A percentile compares a stretch with the other conserved stretches of the same genome.
Conservation (phyloP, 2,888 invertebrate genomes). For the Embidobia sp. region DNA sequence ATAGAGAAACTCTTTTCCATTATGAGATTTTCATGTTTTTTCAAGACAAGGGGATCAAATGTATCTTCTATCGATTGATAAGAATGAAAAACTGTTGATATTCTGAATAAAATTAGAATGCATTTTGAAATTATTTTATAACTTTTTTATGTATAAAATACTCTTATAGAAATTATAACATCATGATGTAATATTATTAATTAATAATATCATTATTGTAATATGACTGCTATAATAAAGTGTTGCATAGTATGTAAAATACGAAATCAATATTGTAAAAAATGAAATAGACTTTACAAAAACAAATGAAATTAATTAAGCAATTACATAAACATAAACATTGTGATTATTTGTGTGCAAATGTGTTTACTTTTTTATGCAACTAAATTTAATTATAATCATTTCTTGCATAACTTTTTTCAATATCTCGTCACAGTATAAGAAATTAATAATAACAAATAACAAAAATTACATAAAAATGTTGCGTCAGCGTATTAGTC, state of each 20-base stretch:
- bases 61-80: constrained; percentile 22
- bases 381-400: constrained; percentile 30
- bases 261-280: no score
- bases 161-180: no score
- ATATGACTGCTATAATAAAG: no score
- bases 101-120: neutral
- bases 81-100: neutral
- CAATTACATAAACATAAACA: constrained; percentile 24
- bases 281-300: neutral
- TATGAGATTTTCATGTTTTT: constrained; percentile 46
- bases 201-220: no score
- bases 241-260: no score
- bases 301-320: neutral
- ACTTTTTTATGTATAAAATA: no score
- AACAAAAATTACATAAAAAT: constrained; percentile 29
- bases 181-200: no score
- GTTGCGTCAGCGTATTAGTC: constrained; percentile 5
- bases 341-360: neutral
- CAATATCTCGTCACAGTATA: neutral
- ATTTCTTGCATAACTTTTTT: constrained; percentile 25
- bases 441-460: constrained; percentile 31
- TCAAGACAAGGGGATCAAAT: constrained; percentile 19
- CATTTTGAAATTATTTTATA: no score
- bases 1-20: constrained; percentile 40
- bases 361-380: constrained; percentile 11